phyloP scores from a whole-genome alignment of 2,797 vertebrate species.

The Pangasius macronema region DNA sequence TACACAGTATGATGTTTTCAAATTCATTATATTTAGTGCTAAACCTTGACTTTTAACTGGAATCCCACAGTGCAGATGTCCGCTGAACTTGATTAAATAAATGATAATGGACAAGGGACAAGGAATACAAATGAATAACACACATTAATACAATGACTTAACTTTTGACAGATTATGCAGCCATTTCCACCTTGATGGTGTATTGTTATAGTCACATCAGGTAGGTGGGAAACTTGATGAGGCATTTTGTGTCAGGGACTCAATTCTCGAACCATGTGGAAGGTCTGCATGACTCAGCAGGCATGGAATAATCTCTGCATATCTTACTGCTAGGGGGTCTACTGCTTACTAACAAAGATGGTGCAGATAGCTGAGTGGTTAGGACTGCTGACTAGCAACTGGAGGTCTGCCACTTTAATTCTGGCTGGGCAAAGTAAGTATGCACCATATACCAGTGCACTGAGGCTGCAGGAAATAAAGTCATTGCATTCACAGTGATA shows the following conservation, averaged over 20 bases:
- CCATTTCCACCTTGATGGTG: slow-evolving; percentile 4
- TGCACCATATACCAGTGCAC: neutral
- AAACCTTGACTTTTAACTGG: neutral
- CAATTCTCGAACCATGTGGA: slow-evolving; percentile 4
- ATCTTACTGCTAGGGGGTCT: slow-evolving; percentile 12
- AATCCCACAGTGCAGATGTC: neutral
- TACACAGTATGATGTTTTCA: neutral
- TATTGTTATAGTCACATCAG: slow-evolving; percentile 31
- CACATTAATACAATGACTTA: slow-evolving; percentile 40
- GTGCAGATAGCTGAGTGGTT: slow-evolving; percentile 13
- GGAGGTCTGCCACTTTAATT: slow-evolving; percentile 31
- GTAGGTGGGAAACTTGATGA: slow-evolving; percentile 4
- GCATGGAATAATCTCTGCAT: slow-evolving; percentile 19
- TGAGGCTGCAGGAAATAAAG: slow-evolving; percentile 8
- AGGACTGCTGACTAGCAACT: slow-evolving; percentile 16
- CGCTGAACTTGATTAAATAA: neutral
- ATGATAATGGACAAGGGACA: slow-evolving; percentile 59
- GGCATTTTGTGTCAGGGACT: slow-evolving; percentile 20
- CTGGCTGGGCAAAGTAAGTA: slow-evolving; percentile 1
- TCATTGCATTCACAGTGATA: slow-evolving; percentile 1
- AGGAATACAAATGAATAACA: slow-evolving; percentile 62
- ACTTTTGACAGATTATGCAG: slow-evolving; percentile 31
- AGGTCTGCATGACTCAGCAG: slow-evolving; percentile 23
- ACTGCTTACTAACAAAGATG: slow-evolving; percentile 15
- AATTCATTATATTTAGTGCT: neutral